Evolutionary conservation across 2,113 vertebrate genomes (phyloP).

Genomic region (Harpagus bidentatus): DNA sequence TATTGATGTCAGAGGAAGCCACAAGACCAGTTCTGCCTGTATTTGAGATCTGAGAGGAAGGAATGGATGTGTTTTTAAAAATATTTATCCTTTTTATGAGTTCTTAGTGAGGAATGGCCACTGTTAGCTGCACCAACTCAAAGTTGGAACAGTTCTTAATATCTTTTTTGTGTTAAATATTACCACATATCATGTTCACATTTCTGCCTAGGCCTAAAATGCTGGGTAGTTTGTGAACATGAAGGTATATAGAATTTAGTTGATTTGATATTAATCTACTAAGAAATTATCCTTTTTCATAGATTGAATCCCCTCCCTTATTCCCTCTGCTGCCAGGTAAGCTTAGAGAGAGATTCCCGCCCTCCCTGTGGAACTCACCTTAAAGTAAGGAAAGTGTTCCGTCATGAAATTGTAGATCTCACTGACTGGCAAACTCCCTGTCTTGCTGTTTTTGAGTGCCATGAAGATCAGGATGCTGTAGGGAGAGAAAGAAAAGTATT

Average conservation of each 20-base stretch:
- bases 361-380: slow-evolving; percentile 77
- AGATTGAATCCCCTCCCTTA: not conserved
- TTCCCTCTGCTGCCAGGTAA: not conserved
- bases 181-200: not conserved
- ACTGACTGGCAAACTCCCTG: slow-evolving; percentile 94
- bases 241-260: fast-evolving
- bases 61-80: not conserved
- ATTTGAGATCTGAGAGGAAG: not conserved
- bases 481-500: slow-evolving; percentile 6
- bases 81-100: not conserved
- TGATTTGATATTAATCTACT: not conserved
- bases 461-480: slow-evolving; percentile 97
- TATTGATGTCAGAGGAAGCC: not conserved
- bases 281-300: not conserved
- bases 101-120: not conserved
- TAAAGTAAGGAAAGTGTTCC: slow-evolving; percentile 97
- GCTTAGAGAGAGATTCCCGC: not conserved
- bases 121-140: not conserved
- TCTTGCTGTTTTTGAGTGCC: slow-evolving; percentile 96
- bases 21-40: slow-evolving; percentile 9
- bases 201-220: not conserved
- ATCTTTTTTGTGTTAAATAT: not conserved
- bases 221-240: not conserved
- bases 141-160: not conserved
- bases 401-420: slow-evolving; percentile 99